Percentiles rank a stretch among this genome's conserved stretches.
These are phyloP conservation scores for Eulemur rufifrons DNA, from an alignment of 2,113 vertebrate species.

Conservation along the genomic window DNA sequence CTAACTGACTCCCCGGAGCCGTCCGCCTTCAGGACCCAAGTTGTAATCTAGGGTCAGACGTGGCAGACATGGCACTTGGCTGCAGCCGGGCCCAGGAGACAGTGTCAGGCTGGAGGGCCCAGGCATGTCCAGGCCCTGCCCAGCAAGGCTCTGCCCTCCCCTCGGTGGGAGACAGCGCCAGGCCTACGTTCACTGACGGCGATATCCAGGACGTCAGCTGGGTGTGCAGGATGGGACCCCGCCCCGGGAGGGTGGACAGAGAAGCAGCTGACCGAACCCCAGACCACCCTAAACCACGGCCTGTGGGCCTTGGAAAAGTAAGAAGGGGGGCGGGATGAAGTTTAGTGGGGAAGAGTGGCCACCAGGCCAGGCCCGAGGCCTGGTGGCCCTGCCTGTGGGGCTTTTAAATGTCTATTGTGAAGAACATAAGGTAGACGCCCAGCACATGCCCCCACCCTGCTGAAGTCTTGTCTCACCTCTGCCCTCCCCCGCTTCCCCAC, in stretches of 20 bases:
- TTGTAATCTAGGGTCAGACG: neutral
- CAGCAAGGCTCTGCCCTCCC: neutral
- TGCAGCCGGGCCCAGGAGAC: neutral
- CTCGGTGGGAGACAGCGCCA: fast-evolving
- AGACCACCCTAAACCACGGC: neutral
- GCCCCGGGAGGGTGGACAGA: neutral
- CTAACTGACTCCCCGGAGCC: neutral
- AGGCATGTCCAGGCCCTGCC: neutral
- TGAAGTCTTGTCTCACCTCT: neutral
- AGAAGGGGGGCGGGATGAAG: neutral
- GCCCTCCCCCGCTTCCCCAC: neutral
- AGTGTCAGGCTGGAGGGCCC: neutral
- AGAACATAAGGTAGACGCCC: neutral
- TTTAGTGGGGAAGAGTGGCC: neutral
- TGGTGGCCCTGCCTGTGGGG: neutral
- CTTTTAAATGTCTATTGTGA: neutral
- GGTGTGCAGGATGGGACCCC: neutral
- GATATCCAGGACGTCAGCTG: neutral
- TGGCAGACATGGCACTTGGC: neutral
- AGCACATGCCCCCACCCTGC: no score
- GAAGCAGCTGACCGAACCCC: neutral
- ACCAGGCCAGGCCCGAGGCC: neutral
- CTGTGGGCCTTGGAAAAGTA: neutral
- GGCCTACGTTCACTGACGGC: neutral
- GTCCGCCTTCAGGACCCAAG: neutral